Evolutionary conservation across 1,140 invertebrate species (phyloP).

Genomic region (Drosophila trapezifrons): DNA sequence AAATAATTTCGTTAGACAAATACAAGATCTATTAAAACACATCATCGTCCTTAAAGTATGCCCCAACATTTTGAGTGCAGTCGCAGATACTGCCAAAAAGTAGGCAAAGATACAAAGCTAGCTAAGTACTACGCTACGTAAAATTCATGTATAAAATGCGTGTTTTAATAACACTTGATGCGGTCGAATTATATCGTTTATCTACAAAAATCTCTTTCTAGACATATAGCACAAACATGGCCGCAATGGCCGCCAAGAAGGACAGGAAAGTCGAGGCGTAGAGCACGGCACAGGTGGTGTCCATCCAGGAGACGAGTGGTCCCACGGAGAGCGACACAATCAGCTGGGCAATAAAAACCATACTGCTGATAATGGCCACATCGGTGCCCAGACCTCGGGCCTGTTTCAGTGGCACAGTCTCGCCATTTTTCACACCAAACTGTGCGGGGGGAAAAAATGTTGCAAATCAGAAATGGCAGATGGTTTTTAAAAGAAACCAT

Average conservation of each 20-base stretch:
- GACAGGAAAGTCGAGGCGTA: slow-evolving; percentile 88
- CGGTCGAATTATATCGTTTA: not conserved
- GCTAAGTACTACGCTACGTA: slow-evolving; percentile 12
- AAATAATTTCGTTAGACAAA: not conserved
- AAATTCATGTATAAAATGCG: slow-evolving; percentile 19
- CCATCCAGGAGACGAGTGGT: slow-evolving; percentile 87
- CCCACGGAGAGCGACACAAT: slow-evolving; percentile 90
- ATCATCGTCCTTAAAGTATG: slow-evolving; percentile 42
- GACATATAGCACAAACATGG: slow-evolving; percentile 90
- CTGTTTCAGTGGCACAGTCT: slow-evolving; percentile 83
- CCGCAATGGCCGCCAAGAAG: slow-evolving; percentile 88
- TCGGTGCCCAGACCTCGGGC: slow-evolving; percentile 92
- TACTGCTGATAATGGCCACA: slow-evolving; percentile 91
- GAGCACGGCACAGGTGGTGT: slow-evolving; percentile 90
- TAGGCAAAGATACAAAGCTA: slow-evolving; percentile 47
- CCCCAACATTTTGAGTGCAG: slow-evolving; percentile 37
- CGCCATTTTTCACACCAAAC: slow-evolving; percentile 85
- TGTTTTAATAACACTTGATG: not conserved
- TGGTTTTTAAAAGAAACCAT: not conserved
- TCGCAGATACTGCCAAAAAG: slow-evolving; percentile 45
- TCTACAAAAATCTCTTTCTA: slow-evolving; percentile 24
- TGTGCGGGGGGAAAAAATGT: slow-evolving; percentile 67
- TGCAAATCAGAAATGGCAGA: slow-evolving; percentile 5
- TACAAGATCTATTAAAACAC: slow-evolving; percentile 2
- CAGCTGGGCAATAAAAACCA: slow-evolving; percentile 93